A percentile compares a stretch with the other conserved stretches of the same genome.
These are phyloP conservation scores for Pilophorus perplexus DNA, from an alignment of 2,888 invertebrate genomes.

Conservation along the genomic window DNA sequence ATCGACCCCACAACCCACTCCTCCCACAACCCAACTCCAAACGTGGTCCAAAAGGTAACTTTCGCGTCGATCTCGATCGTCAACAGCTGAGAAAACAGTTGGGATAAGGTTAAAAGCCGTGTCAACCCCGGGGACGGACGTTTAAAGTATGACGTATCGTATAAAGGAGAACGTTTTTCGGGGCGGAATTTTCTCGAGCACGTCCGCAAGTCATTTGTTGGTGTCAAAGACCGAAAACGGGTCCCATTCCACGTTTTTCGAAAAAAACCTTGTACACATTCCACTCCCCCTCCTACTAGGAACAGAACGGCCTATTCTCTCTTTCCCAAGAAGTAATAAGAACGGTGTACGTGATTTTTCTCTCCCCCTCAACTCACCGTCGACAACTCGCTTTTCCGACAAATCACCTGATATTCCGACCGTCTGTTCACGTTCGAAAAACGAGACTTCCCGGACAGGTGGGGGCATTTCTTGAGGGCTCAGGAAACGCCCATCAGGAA, in stretches of 20 bases:
- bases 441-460: no score
- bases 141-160: constrained; percentile 34
- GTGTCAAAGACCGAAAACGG: constrained; percentile 37
- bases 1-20: no score
- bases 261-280: constrained; percentile 9
- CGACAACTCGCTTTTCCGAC: no score
- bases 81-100: not conserved
- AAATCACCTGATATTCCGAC: constrained; percentile 27
- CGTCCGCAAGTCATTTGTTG: constrained; percentile 37
- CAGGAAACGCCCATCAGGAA: no score
- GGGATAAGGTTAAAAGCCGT: not conserved
- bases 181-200: constrained; percentile 24
- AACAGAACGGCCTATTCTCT: not conserved
- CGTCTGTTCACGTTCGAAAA: constrained; percentile 23
- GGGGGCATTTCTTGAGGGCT: no score
- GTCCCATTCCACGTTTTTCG: constrained; percentile 21
- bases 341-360: constrained; percentile 25
- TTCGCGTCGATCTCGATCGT: not conserved
- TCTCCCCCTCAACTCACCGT: not conserved
- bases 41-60: no score
- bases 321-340: constrained; percentile 17
- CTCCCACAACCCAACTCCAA: no score
- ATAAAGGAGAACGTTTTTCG: not conserved
- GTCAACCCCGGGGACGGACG: constrained; percentile 23
- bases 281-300: not conserved